These are phyloP conservation scores for Pavo muticus DNA, from an alignment of 2,113 vertebrate genomes.

Conservation along the genomic window DNA sequence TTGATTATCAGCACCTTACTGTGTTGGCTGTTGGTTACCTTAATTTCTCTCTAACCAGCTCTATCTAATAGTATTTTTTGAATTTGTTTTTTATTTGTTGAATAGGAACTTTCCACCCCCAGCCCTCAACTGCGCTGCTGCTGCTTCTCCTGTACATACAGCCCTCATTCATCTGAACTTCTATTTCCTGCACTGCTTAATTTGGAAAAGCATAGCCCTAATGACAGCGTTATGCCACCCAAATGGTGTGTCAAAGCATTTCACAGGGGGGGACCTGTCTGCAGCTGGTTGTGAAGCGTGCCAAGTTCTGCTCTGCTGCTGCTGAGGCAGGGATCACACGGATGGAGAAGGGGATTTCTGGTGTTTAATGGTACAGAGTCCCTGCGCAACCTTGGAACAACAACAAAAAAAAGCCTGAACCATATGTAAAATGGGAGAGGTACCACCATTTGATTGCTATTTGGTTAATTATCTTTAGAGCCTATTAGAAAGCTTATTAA, in stretches of 20 bases:
- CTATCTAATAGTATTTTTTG: neutral
- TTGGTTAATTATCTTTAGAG: neutral
- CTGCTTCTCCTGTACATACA: neutral
- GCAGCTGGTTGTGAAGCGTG: neutral
- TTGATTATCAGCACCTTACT: neutral
- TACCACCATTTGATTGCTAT: neutral
- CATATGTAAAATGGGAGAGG: neutral
- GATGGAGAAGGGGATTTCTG: neutral
- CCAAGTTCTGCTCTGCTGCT: neutral
- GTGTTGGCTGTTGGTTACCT: neutral
- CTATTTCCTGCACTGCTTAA: neutral
- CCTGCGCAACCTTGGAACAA: neutral
- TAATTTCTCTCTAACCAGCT: neutral
- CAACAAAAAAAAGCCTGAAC: neutral
- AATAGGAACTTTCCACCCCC: neutral
- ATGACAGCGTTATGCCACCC: neutral
- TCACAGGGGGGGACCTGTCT: neutral
- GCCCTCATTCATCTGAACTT: neutral
- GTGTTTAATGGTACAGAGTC: neutral
- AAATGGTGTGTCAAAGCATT: neutral
- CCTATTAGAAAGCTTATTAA: slow-evolving; percentile 21
- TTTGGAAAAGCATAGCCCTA: neutral
- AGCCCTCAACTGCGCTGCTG: neutral
- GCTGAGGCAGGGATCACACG: neutral
- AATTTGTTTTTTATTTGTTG: neutral